Percentiles rank a stretch among this genome's conserved stretches.
These are phyloP conservation scores for Epinotia nisella DNA, from an alignment of 2,888 invertebrate genomes.

Conservation along the genomic window DNA sequence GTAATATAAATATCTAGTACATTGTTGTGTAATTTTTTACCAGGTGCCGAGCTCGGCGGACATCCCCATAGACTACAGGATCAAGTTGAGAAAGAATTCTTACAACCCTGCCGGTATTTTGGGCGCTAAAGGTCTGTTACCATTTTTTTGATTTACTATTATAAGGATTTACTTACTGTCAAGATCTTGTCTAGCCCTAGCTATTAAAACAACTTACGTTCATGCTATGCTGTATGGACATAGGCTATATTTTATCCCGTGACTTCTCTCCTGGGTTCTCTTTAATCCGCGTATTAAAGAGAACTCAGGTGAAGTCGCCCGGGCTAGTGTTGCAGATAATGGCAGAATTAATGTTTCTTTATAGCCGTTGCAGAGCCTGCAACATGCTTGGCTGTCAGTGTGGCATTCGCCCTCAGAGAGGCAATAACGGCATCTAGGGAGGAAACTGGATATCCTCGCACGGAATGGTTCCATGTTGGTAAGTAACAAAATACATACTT, in stretches of 20 bases:
- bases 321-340: no score
- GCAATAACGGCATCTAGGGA: constrained; percentile 86
- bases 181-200: not conserved
- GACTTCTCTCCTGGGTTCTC: no score
- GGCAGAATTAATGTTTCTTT: constrained; percentile 44
- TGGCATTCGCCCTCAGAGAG: constrained; percentile 86
- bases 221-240: no score
- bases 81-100: constrained; percentile 79
- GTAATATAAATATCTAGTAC: no score
- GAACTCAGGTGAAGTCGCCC: no score
- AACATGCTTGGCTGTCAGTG: constrained; percentile 71
- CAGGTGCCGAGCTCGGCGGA: constrained; percentile 10
- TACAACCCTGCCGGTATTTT: constrained; percentile 74
- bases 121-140: constrained; percentile 63
- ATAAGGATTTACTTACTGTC: not conserved
- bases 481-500: constrained; percentile 52
- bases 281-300: no score
- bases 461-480: constrained; percentile 86
- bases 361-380: constrained; percentile 83
- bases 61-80: constrained; percentile 13
- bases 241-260: no score
- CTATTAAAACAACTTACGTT: no score
- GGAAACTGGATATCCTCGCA: constrained; percentile 82
- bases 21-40: not conserved
- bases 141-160: not conserved